Base-by-base conservation (phyloP, 2,113 vertebrate species). In the Cephalopterus ornatus region DNA sequence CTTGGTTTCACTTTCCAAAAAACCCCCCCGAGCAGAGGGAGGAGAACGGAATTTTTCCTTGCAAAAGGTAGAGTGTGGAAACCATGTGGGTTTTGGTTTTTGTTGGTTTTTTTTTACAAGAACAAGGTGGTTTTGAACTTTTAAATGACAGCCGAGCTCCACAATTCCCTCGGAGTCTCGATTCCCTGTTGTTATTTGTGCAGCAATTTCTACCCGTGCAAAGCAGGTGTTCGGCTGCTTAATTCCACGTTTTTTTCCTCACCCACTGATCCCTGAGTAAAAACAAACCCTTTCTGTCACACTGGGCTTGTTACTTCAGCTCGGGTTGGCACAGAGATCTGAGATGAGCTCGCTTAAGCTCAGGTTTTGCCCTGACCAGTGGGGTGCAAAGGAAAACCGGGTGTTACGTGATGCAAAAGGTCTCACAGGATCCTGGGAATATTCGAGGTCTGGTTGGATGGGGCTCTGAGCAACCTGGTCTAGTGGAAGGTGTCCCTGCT, bases 141-240 rank as follows among this genome's bases (percentile, higher is more conserved):
- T 30, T 37, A 32, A 73, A 73, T 77, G 76, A 42, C 58, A 79
- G 15, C 33, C n/a, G 26, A 62, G 68, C 58, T 56, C 74, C 22
- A 26, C 17, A 7, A 9, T 76, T 85, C 53, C n/a, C 46, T 49
- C 8, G 17, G 62, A 85, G 61, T 33, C 23, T 23, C 0, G 0
- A 13, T 87, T 70, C 71, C 67, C 53, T 55, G 37, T 44, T 42
- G 52, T 27, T 47, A 20, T 12, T 39, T 1, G 0, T 32, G 15
- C 28, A 62, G 10, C 55, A 61, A 22, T 41, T 68, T 74, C 9
- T 44, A 32, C 33, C 24, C 49, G 11, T 20, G 19, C 16, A 44
- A 75, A 88, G 37, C 8, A 35, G 56, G 35, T 2, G 2, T n/a
- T 56, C 56, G 26, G 11, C 21, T 68, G 23, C 19, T 53, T 5